A percentile compares a stretch with the other conserved stretches of the same genome.
Evolutionary conservation across 2,888 invertebrate species (phyloP).

Genomic region (Julus scanicus): DNA sequence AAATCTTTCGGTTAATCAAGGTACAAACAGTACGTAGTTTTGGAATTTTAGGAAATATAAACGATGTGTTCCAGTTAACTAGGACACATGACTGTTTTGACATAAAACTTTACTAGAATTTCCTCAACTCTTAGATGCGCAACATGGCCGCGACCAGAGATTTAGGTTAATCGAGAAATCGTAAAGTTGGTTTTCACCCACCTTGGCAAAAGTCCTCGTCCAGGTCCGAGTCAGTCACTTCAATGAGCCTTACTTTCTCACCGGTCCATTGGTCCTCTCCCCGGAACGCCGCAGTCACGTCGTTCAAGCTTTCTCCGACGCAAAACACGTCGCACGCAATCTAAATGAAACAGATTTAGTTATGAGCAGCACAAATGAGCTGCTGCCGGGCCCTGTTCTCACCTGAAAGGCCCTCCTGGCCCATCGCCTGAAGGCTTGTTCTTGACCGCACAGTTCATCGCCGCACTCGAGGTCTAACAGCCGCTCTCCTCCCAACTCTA

Average conservation of each 20-base stretch:
- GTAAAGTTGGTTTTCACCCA: neutral
- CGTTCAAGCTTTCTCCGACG: constrained; percentile 53
- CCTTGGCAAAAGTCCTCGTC: constrained; percentile 30
- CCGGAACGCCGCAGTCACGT: constrained; percentile 53
- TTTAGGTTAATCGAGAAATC: too few relatives aligned
- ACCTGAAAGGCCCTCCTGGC: constrained; percentile 88
- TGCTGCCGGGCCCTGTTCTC: constrained; percentile 62
- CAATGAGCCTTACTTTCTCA: constrained; percentile 63
- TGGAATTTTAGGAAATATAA: too few relatives aligned
- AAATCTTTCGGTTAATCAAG: too few relatives aligned
- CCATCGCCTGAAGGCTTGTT: constrained; percentile 76
- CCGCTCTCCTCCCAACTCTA: constrained; percentile 64
- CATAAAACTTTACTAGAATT: too few relatives aligned
- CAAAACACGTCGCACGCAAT: constrained; percentile 57
- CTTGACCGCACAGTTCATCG: constrained; percentile 66
- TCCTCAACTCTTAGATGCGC: too few relatives aligned
- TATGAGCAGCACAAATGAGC: neutral
- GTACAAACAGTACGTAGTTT: too few relatives aligned
- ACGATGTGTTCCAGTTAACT: too few relatives aligned
- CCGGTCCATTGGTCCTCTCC: constrained; percentile 50
- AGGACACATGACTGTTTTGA: too few relatives aligned
- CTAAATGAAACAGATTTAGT: neutral
- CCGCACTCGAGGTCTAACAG: constrained; percentile 63
- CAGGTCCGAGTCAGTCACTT: neutral
- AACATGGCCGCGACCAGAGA: too few relatives aligned